These are phyloP conservation scores for Sesamia nonagrioides DNA, from an alignment of 1,140 invertebrate species.

Conservation along the genomic window DNA sequence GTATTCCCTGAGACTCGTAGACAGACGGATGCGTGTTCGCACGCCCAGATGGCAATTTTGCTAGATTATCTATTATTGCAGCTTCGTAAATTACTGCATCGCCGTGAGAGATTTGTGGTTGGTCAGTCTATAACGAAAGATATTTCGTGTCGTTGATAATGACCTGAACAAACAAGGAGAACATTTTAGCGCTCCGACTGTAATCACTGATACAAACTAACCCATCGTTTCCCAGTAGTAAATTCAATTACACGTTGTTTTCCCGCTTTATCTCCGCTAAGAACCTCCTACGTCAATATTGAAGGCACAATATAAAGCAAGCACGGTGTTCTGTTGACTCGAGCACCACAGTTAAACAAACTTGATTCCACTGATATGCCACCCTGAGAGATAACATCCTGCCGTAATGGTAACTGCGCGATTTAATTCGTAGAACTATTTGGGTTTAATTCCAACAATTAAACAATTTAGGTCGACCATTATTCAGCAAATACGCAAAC, in stretches of 20 bases:
- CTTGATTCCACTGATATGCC: slow-evolving; percentile 38
- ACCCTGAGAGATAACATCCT: slow-evolving; percentile 36
- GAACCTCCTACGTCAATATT: slow-evolving; percentile 80
- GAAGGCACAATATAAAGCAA: slow-evolving; percentile 64
- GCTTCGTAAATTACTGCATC: slow-evolving; percentile 70
- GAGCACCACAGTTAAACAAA: slow-evolving; percentile 48
- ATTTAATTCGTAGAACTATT: slow-evolving; percentile 44
- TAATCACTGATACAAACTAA: slow-evolving; percentile 74
- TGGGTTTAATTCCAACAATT: slow-evolving; percentile 54
- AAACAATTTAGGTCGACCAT: slow-evolving; percentile 56
- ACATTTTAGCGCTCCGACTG: slow-evolving; percentile 69
- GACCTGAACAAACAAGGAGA: slow-evolving; percentile 69
- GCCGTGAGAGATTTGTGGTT: slow-evolving; percentile 56
- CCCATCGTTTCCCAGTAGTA: slow-evolving; percentile 60
- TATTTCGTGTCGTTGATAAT: slow-evolving; percentile 65
- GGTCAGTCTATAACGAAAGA: slow-evolving; percentile 5
- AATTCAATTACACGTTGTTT: slow-evolving; percentile 74
- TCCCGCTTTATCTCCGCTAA: slow-evolving; percentile 66
- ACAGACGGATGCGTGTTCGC: slow-evolving; percentile 57
- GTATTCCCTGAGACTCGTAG: slow-evolving; percentile 3
- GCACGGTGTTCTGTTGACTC: slow-evolving; percentile 62
- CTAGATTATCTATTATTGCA: slow-evolving; percentile 76
- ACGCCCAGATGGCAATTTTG: slow-evolving; percentile 73
- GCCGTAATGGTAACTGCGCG: slow-evolving; percentile 25
- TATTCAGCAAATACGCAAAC: slow-evolving; percentile 55